Percentiles rank a stretch among this genome's conserved stretches.
These are phyloP conservation scores for Schizopygopsis malacanthus DNA, from an alignment of 2,797 vertebrate genomes.

Conservation along the genomic window DNA sequence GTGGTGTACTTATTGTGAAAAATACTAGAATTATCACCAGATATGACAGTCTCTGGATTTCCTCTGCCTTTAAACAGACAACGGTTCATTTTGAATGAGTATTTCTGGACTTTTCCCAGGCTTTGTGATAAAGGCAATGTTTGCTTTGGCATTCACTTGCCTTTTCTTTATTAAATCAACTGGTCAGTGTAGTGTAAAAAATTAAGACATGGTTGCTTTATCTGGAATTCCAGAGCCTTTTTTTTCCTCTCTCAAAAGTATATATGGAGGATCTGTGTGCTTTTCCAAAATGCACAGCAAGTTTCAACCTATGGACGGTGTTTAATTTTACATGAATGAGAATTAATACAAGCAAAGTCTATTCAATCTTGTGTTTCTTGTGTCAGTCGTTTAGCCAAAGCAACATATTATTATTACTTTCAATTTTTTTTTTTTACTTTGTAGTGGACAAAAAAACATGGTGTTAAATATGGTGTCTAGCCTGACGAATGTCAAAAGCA, in stretches of 20 bases:
- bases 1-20: conserved; percentile 66
- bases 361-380: not conserved
- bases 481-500: no score
- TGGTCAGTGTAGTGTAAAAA: not conserved
- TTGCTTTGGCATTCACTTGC: conserved; percentile 61
- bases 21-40: conserved; percentile 67
- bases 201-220: conserved; percentile 14
- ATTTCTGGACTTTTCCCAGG: conserved; percentile 58
- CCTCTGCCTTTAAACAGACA: conserved; percentile 70
- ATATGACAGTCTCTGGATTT: conserved; percentile 62
- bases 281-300: not conserved
- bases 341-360: not conserved
- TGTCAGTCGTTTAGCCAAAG: not conserved
- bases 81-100: conserved; percentile 66
- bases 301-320: not conserved
- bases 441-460: no score
- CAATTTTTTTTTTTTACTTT: no score
- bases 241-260: conserved; percentile 5
- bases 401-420: not conserved
- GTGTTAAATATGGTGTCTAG: no score
- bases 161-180: conserved; percentile 48
- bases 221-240: not conserved
- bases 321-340: not conserved
- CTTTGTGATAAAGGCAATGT: conserved; percentile 59
- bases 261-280: not conserved